These are phyloP conservation scores for Brachionus asplanchnoidis DNA, from an alignment of 1,140 invertebrate species.

Conservation along the genomic window DNA sequence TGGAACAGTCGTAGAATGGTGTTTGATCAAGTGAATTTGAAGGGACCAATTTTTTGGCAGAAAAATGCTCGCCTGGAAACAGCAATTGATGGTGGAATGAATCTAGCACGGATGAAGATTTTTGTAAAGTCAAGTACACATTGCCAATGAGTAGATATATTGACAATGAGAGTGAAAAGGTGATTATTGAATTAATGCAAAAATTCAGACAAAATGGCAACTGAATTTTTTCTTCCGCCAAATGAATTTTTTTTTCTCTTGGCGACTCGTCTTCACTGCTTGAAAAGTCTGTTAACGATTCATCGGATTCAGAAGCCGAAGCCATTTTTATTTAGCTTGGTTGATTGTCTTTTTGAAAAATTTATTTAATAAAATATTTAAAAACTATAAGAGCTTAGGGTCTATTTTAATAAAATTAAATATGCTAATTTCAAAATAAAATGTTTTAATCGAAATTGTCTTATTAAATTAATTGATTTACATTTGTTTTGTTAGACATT, in stretches of 20 bases:
- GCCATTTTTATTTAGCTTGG: not conserved
- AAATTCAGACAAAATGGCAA: not conserved
- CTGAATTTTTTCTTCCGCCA: not conserved
- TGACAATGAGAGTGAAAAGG: constrained; percentile 20
- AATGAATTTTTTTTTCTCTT: not conserved
- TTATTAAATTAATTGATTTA: too few species aligned
- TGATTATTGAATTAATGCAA: not conserved
- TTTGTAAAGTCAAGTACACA: constrained; percentile 1
- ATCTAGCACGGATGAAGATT: not conserved
- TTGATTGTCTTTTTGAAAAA: not conserved
- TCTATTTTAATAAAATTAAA: not conserved
- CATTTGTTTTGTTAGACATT: too few species aligned
- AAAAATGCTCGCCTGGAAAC: not conserved
- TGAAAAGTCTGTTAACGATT: not conserved
- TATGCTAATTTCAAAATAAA: too few species aligned
- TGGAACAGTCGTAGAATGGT: constrained; percentile 14
- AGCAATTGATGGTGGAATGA: not conserved
- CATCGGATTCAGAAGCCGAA: not conserved
- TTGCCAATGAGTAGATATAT: constrained; percentile 4
- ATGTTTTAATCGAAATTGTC: too few species aligned
- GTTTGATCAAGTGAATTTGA: not conserved
- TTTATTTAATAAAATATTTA: not conserved
- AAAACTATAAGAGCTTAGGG: not conserved
- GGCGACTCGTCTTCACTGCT: not conserved
- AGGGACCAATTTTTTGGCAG: not conserved